Evolutionary conservation across 2,888 invertebrate species (phyloP).

Genomic region (Sipha maydis): DNA sequence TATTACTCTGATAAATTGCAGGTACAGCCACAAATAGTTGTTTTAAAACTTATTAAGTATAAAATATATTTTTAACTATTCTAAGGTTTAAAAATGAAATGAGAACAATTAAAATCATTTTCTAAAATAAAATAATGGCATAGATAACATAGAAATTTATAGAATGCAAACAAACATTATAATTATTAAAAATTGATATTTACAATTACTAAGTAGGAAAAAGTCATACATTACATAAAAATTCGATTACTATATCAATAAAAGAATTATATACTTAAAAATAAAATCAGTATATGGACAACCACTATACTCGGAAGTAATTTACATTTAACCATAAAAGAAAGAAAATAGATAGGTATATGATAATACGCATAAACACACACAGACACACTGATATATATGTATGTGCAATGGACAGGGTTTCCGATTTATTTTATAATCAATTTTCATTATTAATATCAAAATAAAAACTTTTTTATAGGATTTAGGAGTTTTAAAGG

Average conservation of each 20-base stretch:
- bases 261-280: background rate
- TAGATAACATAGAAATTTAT: background rate
- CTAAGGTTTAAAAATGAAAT: background rate
- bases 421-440: slow-evolving; percentile 56
- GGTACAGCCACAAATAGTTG: background rate
- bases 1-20: background rate
- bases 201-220: background rate
- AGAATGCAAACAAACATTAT: background rate
- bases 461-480: slow-evolving; percentile 55
- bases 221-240: background rate
- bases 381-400: background rate
- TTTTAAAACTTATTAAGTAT: background rate
- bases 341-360: slow-evolving; percentile 25
- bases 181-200: background rate
- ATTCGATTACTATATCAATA: background rate
- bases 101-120: background rate
- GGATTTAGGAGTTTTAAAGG: slow-evolving; percentile 46
- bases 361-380: background rate
- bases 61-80: background rate
- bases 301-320: background rate
- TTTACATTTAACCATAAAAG: slow-evolving; percentile 29
- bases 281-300: slow-evolving; percentile 7
- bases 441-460: slow-evolving; percentile 57
- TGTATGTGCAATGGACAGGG: background rate
- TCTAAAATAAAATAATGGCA: too few species aligned